phyloP scores from a whole-genome alignment of 2,888 invertebrate genomes.

The Axea sp. region DNA sequence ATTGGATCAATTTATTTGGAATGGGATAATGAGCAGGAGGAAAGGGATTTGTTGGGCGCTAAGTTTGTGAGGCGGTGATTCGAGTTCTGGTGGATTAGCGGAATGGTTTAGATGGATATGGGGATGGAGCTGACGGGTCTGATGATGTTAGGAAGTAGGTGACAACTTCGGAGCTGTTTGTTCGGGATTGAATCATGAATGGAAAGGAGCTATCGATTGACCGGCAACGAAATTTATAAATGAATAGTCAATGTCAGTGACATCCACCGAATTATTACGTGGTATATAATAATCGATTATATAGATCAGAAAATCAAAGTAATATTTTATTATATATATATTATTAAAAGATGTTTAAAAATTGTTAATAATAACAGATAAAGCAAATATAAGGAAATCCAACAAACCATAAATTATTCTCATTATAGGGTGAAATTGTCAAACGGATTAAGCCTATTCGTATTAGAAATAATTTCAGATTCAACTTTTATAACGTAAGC shows the following conservation, averaged over 20 bases:
- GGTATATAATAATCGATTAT: conserved; percentile 1
- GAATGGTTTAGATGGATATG: conserved; percentile 3
- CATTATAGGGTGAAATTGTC: too few species aligned
- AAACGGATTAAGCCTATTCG: too few species aligned
- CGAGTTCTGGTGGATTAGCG: conserved; percentile 23
- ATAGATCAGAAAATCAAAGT: conserved; percentile 13
- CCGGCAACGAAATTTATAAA: conserved; percentile 5
- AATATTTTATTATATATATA: too few species aligned
- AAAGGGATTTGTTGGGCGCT: conserved; percentile 4
- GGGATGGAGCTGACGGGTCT: conserved; percentile 13
- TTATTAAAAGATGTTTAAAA: too few species aligned
- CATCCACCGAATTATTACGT: too few species aligned
- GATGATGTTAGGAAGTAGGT: conserved; percentile 40
- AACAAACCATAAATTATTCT: too few species aligned
- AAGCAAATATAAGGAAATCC: too few species aligned
- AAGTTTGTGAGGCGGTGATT: conserved; percentile 7
- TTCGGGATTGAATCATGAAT: conserved; percentile 30
- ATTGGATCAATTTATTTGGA: conserved; percentile 55
- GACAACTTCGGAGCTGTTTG: conserved; percentile 18
- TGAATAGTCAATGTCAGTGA: conserved; percentile 3
- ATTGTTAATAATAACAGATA: too few species aligned
- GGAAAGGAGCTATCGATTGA: conserved; percentile 27
- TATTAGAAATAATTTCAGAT: too few species aligned
- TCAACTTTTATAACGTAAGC: too few species aligned
- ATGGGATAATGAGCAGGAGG: conserved; percentile 42